Evolutionary conservation across 2,888 invertebrate genomes (phyloP).

Genomic region (Polymixis lichenea): DNA sequence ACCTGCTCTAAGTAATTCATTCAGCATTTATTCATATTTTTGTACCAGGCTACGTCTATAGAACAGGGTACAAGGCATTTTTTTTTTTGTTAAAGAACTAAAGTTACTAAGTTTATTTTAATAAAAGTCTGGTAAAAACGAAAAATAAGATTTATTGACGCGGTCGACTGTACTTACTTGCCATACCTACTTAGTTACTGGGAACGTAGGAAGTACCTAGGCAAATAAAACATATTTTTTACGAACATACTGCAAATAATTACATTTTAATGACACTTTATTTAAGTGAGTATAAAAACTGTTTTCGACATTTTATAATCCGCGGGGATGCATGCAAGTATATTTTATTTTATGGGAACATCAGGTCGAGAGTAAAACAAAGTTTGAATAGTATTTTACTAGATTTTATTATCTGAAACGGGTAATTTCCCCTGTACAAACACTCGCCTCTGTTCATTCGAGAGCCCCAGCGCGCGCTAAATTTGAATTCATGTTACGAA

Average conservation of each 20-base stretch:
- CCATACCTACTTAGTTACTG: neutral
- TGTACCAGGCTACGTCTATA: constrained; percentile 13
- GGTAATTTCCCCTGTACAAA: constrained; percentile 83
- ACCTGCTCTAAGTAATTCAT: constrained; percentile 70
- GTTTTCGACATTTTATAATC: constrained; percentile 11
- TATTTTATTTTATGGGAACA: constrained; percentile 67
- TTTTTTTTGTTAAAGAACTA: neutral
- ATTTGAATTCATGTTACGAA: constrained; percentile 90
- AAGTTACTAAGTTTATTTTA: too few relatives aligned
- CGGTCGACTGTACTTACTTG: neutral
- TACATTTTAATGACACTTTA: neutral
- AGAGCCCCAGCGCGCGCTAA: constrained; percentile 87
- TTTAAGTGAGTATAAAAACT: constrained; percentile 7
- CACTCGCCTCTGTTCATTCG: constrained; percentile 81
- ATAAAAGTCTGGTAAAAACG: neutral
- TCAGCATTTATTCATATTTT: constrained; percentile 53
- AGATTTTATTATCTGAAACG: constrained; percentile 83
- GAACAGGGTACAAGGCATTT: neutral
- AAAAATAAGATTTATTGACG: neutral
- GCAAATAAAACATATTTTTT: neutral
- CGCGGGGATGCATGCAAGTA: constrained; percentile 19
- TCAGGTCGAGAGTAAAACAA: constrained; percentile 72
- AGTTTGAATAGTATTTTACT: constrained; percentile 82
- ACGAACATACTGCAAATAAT: neutral
- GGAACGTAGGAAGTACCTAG: neutral